Conservation (phyloP, 2,113 vertebrate species). For the Columba janthina region DNA sequence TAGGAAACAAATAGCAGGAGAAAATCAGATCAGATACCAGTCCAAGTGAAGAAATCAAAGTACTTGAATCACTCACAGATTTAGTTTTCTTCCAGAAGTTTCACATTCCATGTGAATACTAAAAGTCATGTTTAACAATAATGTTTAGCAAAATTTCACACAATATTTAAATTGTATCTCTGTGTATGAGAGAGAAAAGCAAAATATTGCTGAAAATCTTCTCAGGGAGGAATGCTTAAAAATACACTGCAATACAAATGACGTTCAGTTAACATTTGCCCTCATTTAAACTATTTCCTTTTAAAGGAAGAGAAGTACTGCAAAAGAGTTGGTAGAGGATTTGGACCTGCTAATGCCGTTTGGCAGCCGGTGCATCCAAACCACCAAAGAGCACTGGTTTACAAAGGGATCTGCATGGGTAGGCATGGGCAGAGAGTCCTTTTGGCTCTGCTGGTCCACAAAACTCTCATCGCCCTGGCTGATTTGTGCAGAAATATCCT, state of each 20-base stretch:
- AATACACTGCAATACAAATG: neutral
- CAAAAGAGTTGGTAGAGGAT: neutral
- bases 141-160: neutral
- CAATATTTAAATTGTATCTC: neutral
- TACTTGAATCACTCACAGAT: neutral
- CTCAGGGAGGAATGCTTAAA: slow-evolving; percentile 7
- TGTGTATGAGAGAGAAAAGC: neutral
- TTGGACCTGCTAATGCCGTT: neutral
- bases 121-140: neutral
- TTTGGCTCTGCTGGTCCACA: neutral
- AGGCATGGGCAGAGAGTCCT: neutral
- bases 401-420: neutral
- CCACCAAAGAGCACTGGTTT: neutral
- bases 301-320: neutral
- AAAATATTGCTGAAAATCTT: slow-evolving; percentile 14
- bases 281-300: neutral
- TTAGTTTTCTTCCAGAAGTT: neutral
- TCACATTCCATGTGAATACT: neutral
- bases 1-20: slow-evolving; percentile 61
- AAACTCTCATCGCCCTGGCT: neutral
- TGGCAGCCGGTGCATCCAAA: neutral
- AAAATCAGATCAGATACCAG: slow-evolving; percentile 20
- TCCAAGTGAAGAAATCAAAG: neutral
- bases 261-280: neutral
- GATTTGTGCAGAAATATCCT: neutral